A percentile compares a stretch with the other conserved stretches of the same genome.
phyloP scores from a whole-genome alignment of 2,888 invertebrate species.

The Drosophila dives region DNA sequence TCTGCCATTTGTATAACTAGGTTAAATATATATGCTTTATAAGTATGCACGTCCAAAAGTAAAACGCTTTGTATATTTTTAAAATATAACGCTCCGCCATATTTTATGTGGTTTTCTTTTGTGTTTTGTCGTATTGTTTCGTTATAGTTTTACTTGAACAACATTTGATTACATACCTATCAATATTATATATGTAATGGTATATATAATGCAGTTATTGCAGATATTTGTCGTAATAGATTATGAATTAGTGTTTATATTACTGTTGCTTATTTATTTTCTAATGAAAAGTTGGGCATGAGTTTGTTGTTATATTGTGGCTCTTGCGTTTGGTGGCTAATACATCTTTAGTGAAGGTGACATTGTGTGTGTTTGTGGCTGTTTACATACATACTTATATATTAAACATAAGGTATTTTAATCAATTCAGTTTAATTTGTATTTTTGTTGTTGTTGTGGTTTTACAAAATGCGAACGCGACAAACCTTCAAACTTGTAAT shows the following conservation, averaged over 20 bases:
- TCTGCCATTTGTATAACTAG: conserved; percentile 54
- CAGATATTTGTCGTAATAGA: conserved; percentile 42
- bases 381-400: conserved; percentile 12
- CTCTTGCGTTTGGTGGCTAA: conserved; percentile 21
- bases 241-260: conserved; percentile 38
- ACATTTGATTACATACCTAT: conserved; percentile 54
- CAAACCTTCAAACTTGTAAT: conserved; percentile 31
- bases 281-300: conserved; percentile 26
- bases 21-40: conserved; percentile 67
- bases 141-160: conserved; percentile 44
- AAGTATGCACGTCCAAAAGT: conserved; percentile 66
- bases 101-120: conserved; percentile 14
- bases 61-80: conserved; percentile 60
- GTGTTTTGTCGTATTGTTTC: conserved; percentile 17
- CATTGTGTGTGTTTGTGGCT: conserved; percentile 15
- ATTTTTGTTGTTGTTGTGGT: conserved; percentile 20
- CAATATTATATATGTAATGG: conserved; percentile 39
- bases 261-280: conserved; percentile 21
- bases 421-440: conserved; percentile 37
- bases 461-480: conserved; percentile 45
- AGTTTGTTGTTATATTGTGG: conserved; percentile 26
- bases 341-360: conserved; percentile 8
- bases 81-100: conserved; percentile 50
- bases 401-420: conserved; percentile 32
- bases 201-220: conserved; percentile 57